phyloP scores from a whole-genome alignment of 92 coral and sea anemone species.

The Phymanthus crucifer region DNA sequence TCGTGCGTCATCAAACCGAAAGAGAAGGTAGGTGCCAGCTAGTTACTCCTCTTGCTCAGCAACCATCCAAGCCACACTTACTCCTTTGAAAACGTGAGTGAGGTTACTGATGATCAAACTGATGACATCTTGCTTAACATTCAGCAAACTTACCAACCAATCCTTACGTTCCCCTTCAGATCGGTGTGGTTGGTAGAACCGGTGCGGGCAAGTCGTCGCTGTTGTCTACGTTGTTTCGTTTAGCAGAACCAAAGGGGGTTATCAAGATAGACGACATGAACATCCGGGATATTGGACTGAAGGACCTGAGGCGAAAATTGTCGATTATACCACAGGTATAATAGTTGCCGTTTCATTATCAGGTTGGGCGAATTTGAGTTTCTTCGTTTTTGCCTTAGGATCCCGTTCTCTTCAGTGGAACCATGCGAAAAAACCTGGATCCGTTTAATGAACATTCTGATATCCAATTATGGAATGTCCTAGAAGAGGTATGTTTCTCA shows the following conservation, averaged over 20 bases:
- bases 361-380: neutral
- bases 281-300: slow-evolving; percentile 79
- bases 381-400: slow-evolving; percentile 46
- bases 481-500: slow-evolving; percentile 52
- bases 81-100: no score
- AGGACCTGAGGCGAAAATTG: slow-evolving; percentile 77
- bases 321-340: slow-evolving; percentile 95
- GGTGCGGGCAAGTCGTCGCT: slow-evolving; percentile 96
- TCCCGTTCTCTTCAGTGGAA: slow-evolving; percentile 82
- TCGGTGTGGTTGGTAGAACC: slow-evolving; percentile 92
- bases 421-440: slow-evolving; percentile 80
- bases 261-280: slow-evolving; percentile 81
- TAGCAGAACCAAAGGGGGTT: slow-evolving; percentile 83
- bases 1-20: slow-evolving; percentile 68
- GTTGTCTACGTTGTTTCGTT: slow-evolving; percentile 84
- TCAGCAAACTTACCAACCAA: neutral
- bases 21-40: slow-evolving; percentile 65
- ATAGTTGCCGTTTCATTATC: no score
- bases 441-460: slow-evolving; percentile 72
- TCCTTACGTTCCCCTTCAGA: slow-evolving; percentile 28
- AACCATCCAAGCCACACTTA: no score
- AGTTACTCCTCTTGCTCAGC: no score
- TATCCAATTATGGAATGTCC: slow-evolving; percentile 68
- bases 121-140: no score
- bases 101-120: no score